Conservation (phyloP, 2,888 invertebrate species). For the Epinotia ramella region DNA sequence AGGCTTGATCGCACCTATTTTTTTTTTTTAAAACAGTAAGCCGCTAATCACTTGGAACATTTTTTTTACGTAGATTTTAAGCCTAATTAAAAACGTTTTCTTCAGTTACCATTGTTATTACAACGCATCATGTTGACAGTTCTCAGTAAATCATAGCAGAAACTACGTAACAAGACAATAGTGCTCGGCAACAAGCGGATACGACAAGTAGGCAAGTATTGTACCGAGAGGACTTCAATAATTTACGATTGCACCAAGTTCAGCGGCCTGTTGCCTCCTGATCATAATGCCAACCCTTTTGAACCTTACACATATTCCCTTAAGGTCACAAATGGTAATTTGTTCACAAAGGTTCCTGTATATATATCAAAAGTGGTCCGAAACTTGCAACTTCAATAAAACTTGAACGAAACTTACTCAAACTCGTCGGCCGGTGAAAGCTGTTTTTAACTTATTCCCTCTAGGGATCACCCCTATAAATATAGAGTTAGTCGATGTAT, state of each 20-base stretch:
- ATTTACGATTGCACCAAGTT: slow-evolving; percentile 82
- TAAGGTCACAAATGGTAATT: slow-evolving; percentile 33
- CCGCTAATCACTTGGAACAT: too few relatives aligned
- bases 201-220: slow-evolving; percentile 69
- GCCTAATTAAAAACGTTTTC: neutral
- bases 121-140: slow-evolving; percentile 17
- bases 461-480: slow-evolving; percentile 77
- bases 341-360: slow-evolving; percentile 50
- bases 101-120: neutral
- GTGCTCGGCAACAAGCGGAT: slow-evolving; percentile 63
- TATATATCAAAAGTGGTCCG: slow-evolving; percentile 78
- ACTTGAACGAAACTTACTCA: slow-evolving; percentile 67
- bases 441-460: slow-evolving; percentile 82
- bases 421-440: slow-evolving; percentile 70
- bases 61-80: too few relatives aligned
- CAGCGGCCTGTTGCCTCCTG: slow-evolving; percentile 58
- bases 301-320: slow-evolving; percentile 24
- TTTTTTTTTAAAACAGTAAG: too few relatives aligned
- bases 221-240: slow-evolving; percentile 73
- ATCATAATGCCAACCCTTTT: slow-evolving; percentile 22
- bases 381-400: slow-evolving; percentile 72
- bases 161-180: slow-evolving; percentile 40
- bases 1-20: too few relatives aligned
- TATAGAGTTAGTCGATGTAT: slow-evolving; percentile 77
- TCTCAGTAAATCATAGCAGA: slow-evolving; percentile 36